Percentiles rank a stretch among this genome's conserved stretches.
phyloP scores from a whole-genome alignment of 2,888 invertebrate species.

The Thecocarcelia acutangulata region DNA sequence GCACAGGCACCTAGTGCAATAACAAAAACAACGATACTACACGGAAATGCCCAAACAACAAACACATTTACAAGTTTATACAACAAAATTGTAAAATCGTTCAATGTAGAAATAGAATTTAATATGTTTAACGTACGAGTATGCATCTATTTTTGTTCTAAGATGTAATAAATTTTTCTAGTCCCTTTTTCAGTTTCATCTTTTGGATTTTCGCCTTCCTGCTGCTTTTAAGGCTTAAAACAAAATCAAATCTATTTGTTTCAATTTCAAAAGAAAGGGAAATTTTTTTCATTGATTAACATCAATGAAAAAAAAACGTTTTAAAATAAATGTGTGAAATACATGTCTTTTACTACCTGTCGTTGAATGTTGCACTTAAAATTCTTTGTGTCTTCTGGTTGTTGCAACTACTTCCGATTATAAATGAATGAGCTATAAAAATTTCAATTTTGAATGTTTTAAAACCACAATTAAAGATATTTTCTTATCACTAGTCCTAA shows the following conservation, averaged over 20 bases:
- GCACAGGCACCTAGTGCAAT: constrained; percentile 5
- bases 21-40: constrained; percentile 24
- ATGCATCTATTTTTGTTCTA: background rate
- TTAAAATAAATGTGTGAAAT: constrained; percentile 71
- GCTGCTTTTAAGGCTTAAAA: constrained; percentile 24
- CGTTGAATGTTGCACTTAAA: constrained; percentile 41
- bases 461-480: constrained; percentile 13
- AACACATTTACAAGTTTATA: constrained; percentile 2
- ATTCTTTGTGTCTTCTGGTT: constrained; percentile 4
- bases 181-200: constrained; percentile 38
- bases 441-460: constrained; percentile 11
- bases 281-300: constrained; percentile 44
- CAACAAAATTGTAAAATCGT: constrained; percentile 15
- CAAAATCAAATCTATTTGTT: constrained; percentile 25
- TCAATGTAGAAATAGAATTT: constrained; percentile 18
- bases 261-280: constrained; percentile 3
- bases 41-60: constrained; percentile 59
- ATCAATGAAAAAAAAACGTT: constrained; percentile 2
- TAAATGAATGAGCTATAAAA: constrained; percentile 25
- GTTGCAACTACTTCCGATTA: constrained; percentile 54
- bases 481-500: constrained; percentile 10
- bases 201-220: constrained; percentile 35
- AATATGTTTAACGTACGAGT: constrained; percentile 49
- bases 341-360: constrained; percentile 75
- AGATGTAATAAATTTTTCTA: constrained; percentile 47